phyloP scores from a whole-genome alignment of 2,797 vertebrate species.

The Argentina silus region DNA sequence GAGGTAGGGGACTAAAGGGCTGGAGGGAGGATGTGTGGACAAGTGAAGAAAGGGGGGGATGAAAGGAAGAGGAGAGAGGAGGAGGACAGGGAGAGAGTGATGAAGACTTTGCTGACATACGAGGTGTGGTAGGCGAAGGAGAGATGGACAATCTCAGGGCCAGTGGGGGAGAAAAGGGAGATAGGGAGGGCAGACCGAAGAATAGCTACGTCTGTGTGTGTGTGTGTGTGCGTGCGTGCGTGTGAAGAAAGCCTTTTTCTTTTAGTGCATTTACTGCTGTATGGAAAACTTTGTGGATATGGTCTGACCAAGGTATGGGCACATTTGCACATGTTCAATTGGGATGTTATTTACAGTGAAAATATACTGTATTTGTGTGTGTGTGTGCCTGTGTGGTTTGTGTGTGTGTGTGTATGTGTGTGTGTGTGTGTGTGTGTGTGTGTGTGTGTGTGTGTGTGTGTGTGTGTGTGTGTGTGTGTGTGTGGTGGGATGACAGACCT shows the following conservation, averaged over 20 bases:
- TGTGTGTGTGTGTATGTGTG: not conserved
- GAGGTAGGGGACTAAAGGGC: conserved; percentile 19
- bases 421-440: not conserved
- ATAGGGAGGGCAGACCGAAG: conserved; percentile 60
- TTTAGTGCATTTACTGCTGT: too few species aligned
- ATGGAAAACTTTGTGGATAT: too few species aligned
- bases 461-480: not conserved
- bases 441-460: conserved; percentile 1
- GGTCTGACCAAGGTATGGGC: too few species aligned
- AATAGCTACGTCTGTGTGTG: conserved; percentile 61
- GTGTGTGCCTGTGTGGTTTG: not conserved
- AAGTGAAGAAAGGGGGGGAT: conserved; percentile 23
- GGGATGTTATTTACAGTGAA: too few species aligned
- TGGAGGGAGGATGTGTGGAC: conserved; percentile 9
- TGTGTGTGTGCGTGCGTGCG: conserved; percentile 3
- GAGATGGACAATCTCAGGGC: conserved; percentile 78
- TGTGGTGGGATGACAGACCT: not conserved
- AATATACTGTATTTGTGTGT: not conserved
- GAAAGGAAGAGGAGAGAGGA: conserved; percentile 19
- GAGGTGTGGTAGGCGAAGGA: conserved; percentile 65
- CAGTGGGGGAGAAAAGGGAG: conserved; percentile 63
- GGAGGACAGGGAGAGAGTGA: conserved; percentile 13
- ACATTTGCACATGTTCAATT: too few species aligned
- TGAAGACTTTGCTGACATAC: conserved; percentile 74
- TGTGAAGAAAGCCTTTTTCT: too few species aligned